A percentile compares a stretch with the other conserved stretches of the same genome.
Conservation (phyloP, 2,797 vertebrate species). For the Helicolenus hilgendorfi region DNA sequence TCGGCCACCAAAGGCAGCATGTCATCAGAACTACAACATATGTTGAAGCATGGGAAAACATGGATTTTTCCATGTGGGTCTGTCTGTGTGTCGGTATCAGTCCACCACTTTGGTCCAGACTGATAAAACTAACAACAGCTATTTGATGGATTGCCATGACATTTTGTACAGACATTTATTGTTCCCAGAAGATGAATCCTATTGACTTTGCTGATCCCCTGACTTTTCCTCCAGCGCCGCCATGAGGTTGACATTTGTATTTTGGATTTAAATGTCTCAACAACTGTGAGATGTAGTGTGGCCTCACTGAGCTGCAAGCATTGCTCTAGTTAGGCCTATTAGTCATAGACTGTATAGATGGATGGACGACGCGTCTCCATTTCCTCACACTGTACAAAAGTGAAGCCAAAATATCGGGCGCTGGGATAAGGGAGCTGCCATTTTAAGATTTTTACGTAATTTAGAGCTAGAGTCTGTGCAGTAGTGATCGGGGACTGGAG, state of each 20-base stretch:
- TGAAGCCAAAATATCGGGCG: too few relatives aligned
- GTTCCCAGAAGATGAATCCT: background rate
- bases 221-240: background rate
- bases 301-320: too few relatives aligned
- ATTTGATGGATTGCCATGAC: background rate
- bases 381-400: too few relatives aligned
- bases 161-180: background rate
- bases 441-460: too few relatives aligned
- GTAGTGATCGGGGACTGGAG: too few relatives aligned
- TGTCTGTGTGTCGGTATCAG: background rate
- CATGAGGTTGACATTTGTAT: background rate
- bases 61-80: background rate
- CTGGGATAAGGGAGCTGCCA: too few relatives aligned
- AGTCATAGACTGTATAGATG: too few relatives aligned
- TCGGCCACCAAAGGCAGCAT: background rate
- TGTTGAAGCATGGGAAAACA: background rate
- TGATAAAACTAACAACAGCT: background rate
- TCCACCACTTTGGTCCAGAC: background rate
- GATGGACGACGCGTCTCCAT: too few relatives aligned
- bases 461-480: too few relatives aligned
- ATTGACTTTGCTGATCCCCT: background rate
- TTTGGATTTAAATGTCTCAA: background rate
- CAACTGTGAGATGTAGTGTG: too few relatives aligned
- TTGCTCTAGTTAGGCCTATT: too few relatives aligned
- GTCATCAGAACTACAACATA: background rate